Conservation (phyloP, 2,797 vertebrate genomes). For the Dicrostonyx torquatus region DNA sequence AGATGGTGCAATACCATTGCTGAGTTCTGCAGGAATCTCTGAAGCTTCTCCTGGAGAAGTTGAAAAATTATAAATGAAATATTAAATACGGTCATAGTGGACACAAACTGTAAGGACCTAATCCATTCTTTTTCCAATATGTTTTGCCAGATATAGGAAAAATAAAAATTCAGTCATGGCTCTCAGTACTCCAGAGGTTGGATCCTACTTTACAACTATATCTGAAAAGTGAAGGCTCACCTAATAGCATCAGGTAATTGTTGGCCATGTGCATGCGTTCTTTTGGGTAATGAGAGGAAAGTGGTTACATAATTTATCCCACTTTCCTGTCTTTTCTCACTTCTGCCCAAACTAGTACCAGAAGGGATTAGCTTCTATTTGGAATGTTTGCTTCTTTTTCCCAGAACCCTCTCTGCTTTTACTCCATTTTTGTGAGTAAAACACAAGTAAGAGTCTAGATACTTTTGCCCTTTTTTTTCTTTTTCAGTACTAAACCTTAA, state of each 20-base stretch:
- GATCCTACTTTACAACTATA: constrained; percentile 55
- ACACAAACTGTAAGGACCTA: constrained; percentile 44
- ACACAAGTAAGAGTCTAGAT: not conserved
- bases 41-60: constrained; percentile 19
- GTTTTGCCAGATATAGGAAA: constrained; percentile 61
- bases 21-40: not conserved
- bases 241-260: constrained; percentile 62
- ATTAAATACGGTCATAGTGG: constrained; percentile 33
- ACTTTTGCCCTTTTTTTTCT: not conserved
- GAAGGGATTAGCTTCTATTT: constrained; percentile 32
- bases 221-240: constrained; percentile 66
- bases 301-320: constrained; percentile 30
- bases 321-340: constrained; percentile 28
- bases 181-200: constrained; percentile 53
- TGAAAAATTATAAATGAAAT: constrained; percentile 33
- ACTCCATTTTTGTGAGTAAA: constrained; percentile 43
- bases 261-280: constrained; percentile 41
- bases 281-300: constrained; percentile 42
- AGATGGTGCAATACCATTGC: not conserved
- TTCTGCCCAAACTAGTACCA: not conserved
- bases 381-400: constrained; percentile 18
- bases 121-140: constrained; percentile 58
- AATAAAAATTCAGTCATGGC: constrained; percentile 40
- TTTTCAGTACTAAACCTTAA: not conserved
- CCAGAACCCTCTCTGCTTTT: not conserved